phyloP scores from a whole-genome alignment of 2,888 invertebrate species.

The Linnaemya tessellans region DNA sequence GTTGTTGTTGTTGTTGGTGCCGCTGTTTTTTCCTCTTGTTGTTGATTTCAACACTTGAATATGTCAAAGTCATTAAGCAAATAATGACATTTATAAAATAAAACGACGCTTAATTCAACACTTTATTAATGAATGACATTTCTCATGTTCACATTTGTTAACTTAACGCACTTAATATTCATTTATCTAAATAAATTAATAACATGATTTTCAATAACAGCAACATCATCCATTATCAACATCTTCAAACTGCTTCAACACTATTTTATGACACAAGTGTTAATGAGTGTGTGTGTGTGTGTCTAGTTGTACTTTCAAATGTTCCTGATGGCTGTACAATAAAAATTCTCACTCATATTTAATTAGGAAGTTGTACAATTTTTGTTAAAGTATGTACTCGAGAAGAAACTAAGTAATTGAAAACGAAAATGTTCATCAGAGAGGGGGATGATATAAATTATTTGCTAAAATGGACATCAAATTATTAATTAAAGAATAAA shows the following conservation, averaged over 20 bases:
- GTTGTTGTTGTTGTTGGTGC: conserved; percentile 18
- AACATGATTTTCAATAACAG: conserved; percentile 62
- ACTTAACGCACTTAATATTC: conserved; percentile 61
- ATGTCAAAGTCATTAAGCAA: conserved; percentile 73
- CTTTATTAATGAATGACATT: conserved; percentile 70
- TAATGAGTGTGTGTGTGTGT: conserved; percentile 2
- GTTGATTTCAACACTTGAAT: conserved; percentile 73
- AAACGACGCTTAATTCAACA: conserved; percentile 65
- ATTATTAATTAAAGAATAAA: conserved; percentile 5
- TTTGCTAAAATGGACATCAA: conserved; percentile 27
- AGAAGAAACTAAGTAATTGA: conserved; percentile 16
- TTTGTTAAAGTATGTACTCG: conserved; percentile 7
- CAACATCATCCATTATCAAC: conserved; percentile 33
- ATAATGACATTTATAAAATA: conserved; percentile 70
- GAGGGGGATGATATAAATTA: not conserved
- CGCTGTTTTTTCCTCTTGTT: conserved; percentile 17
- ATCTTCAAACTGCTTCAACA: conserved; percentile 57
- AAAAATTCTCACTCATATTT: conserved; percentile 30
- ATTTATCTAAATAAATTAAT: conserved; percentile 70
- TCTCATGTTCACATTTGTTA: conserved; percentile 53
- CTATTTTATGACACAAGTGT: conserved; percentile 44
- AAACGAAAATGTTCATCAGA: not conserved
- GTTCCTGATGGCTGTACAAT: conserved; percentile 15
- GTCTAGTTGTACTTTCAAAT: not conserved
- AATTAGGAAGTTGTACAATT: conserved; percentile 59